Conservation (phyloP, 2,113 vertebrate genomes). For the Oreochromis aureus region DNA sequence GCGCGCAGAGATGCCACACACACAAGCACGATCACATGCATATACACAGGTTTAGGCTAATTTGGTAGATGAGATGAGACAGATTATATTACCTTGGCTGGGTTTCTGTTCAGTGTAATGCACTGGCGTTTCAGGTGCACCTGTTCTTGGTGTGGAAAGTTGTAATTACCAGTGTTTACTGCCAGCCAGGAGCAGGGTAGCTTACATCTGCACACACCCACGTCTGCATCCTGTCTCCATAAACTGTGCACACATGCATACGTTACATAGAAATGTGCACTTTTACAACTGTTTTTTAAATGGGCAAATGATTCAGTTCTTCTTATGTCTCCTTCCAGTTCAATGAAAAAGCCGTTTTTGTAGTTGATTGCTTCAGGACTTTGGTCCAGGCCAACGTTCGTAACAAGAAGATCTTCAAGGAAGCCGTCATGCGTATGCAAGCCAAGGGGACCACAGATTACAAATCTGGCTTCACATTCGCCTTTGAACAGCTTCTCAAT, state of each 20-base stretch:
- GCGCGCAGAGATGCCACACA: not conserved
- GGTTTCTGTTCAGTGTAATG: conserved; percentile 40
- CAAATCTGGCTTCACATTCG: conserved; percentile 97
- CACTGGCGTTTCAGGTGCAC: conserved; percentile 58
- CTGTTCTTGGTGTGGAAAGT: conserved; percentile 67
- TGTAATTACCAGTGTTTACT: conserved; percentile 65
- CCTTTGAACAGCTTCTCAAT: conserved; percentile 96
- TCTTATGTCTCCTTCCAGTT: conserved; percentile 74
- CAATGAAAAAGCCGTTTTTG: conserved; percentile 90
- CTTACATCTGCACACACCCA: conserved; percentile 54
- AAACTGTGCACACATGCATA: not conserved
- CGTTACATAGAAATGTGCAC: not conserved
- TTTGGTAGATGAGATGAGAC: conserved; percentile 64
- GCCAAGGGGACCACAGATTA: conserved; percentile 97
- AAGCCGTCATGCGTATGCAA: conserved; percentile 89
- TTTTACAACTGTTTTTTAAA: not conserved
- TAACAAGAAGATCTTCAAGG: conserved; percentile 98
- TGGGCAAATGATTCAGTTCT: not conserved
- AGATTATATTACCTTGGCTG: conserved; percentile 65
- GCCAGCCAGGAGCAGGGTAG: conserved; percentile 43
- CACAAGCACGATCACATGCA: not conserved
- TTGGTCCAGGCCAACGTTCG: conserved; percentile 95
- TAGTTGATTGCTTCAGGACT: conserved; percentile 93
- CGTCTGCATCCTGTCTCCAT: not conserved
- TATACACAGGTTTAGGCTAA: conserved; percentile 35